A percentile compares a stretch with the other conserved stretches of the same genome.
These are phyloP conservation scores for Eutolmus rufibarbis DNA, from an alignment of 2,888 invertebrate genomes.

Conservation along the genomic window DNA sequence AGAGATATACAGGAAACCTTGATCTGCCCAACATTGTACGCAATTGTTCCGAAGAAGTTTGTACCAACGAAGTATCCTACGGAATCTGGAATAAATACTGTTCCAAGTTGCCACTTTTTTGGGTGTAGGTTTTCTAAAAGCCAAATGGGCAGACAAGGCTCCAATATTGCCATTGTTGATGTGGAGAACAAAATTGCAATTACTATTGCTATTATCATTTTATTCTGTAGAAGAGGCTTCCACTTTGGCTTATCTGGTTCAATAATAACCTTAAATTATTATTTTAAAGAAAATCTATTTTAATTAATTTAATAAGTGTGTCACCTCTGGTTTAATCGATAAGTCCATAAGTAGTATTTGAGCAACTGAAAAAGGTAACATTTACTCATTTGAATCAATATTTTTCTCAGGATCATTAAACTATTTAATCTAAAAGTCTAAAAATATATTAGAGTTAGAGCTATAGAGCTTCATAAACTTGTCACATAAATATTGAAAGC, in stretches of 20 bases:
- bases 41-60: slow-evolving; percentile 75
- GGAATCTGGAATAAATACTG: slow-evolving; percentile 86
- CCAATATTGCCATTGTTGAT: slow-evolving; percentile 81
- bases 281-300: background rate
- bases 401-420: background rate
- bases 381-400: background rate
- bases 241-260: slow-evolving; percentile 62
- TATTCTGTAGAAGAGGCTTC: slow-evolving; percentile 68
- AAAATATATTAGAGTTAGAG: background rate
- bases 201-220: slow-evolving; percentile 69
- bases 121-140: slow-evolving; percentile 65
- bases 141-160: slow-evolving; percentile 86
- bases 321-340: slow-evolving; percentile 56
- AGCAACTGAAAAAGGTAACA: slow-evolving; percentile 50
- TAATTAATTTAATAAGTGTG: background rate
- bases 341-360: slow-evolving; percentile 59
- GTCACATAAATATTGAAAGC: too few relatives aligned
- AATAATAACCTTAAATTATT: slow-evolving; percentile 48
- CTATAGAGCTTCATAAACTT: too few relatives aligned
- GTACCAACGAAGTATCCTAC: slow-evolving; percentile 83
- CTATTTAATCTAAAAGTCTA: background rate
- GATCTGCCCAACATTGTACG: slow-evolving; percentile 72
- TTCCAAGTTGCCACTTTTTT: slow-evolving; percentile 75
- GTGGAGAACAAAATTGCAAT: slow-evolving; percentile 80
- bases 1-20: slow-evolving; percentile 70